phyloP scores from a whole-genome alignment of 2,797 vertebrate genomes.

The Intellagama lesueurii region DNA sequence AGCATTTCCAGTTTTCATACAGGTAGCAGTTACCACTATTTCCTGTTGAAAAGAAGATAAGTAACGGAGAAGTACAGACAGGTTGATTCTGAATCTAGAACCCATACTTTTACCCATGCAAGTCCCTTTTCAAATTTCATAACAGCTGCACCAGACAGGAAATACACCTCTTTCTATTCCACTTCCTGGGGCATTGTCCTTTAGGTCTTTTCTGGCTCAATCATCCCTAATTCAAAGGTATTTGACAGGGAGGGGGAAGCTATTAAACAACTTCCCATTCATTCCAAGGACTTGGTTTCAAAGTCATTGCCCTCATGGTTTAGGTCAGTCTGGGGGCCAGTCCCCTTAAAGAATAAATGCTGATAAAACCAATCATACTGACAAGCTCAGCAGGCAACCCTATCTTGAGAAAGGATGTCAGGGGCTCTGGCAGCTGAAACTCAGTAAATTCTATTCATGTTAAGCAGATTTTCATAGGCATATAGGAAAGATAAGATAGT shows the following conservation, averaged over 20 bases:
- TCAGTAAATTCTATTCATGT: slow-evolving; percentile 46
- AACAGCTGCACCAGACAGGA: background rate
- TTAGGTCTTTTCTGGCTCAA: background rate
- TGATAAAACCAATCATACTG: slow-evolving; percentile 16
- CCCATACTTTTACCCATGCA: background rate
- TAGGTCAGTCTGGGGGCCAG: background rate
- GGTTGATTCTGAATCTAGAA: background rate
- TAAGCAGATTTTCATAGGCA: slow-evolving; percentile 40
- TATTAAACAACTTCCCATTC: background rate
- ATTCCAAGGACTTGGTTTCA: slow-evolving; percentile 15
- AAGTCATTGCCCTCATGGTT: background rate
- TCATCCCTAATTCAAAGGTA: background rate
- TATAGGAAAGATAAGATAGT: slow-evolving; percentile 42
- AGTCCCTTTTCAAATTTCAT: background rate
- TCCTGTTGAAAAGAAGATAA: background rate
- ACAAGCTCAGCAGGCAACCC: background rate
- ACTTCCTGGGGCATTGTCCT: background rate
- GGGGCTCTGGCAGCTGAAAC: slow-evolving; percentile 36
- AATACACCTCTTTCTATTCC: background rate
- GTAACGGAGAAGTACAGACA: background rate
- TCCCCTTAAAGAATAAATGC: slow-evolving; percentile 1
- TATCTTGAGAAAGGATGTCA: background rate
- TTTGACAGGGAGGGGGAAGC: background rate
- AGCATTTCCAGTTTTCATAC: background rate
- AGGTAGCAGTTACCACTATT: background rate